Evolutionary conservation across 2,113 vertebrate genomes (phyloP).

Genomic region (Odocoileus hemionus): DNA sequence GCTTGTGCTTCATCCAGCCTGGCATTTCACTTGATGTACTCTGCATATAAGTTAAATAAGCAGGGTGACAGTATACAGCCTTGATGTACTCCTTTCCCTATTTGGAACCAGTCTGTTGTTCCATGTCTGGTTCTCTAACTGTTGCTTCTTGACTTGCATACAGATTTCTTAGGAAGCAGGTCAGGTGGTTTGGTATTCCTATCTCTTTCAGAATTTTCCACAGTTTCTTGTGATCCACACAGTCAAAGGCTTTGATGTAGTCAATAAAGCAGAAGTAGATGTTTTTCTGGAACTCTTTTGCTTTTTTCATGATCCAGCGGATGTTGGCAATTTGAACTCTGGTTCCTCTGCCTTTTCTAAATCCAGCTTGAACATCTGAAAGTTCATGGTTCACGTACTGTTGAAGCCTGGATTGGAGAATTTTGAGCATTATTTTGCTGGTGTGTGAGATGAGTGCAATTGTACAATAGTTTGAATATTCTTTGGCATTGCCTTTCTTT

Average conservation of each 20-base stretch:
- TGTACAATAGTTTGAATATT: too few relatives aligned
- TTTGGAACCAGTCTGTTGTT: neutral
- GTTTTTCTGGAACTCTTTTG: neutral
- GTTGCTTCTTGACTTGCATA: neutral
- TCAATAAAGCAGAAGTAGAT: neutral
- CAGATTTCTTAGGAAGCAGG: neutral
- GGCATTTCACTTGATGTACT: neutral
- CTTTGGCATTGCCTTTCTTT: too few relatives aligned
- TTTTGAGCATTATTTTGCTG: neutral
- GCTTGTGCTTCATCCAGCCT: neutral
- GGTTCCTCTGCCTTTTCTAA: neutral
- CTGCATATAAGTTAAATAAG: neutral
- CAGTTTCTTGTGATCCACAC: neutral
- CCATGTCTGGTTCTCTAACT: neutral
- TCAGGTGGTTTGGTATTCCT: neutral
- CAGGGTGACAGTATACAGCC: neutral
- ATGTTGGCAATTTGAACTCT: neutral
- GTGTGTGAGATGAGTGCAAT: too few relatives aligned
- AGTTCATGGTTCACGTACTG: neutral
- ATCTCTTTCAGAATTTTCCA: neutral
- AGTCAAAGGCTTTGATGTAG: neutral
- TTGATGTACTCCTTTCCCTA: rapidly evolving
- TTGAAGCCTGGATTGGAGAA: neutral
- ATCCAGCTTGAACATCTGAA: neutral
- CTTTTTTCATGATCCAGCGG: neutral